Conservation (phyloP, 2,888 invertebrate species). For the Conchocele bisecta region DNA sequence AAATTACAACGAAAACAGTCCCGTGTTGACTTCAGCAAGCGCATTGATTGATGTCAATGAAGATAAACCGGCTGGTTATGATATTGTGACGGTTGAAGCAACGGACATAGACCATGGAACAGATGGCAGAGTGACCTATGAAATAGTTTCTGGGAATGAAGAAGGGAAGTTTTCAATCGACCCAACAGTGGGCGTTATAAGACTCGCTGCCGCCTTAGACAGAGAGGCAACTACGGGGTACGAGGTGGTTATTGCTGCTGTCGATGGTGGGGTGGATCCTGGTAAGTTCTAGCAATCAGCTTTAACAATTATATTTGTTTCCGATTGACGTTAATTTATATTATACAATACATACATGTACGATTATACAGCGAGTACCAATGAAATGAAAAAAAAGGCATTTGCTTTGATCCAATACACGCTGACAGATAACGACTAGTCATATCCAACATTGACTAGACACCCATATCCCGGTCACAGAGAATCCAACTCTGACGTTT, state of each 20-base stretch:
- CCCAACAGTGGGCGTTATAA: conserved; percentile 62
- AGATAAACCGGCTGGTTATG: conserved; percentile 39
- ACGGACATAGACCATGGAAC: conserved; percentile 66
- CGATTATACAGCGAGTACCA: too few species aligned
- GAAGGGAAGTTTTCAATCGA: conserved; percentile 59
- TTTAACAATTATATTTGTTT: too few species aligned
- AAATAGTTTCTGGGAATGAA: conserved; percentile 61
- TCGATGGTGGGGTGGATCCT: conserved; percentile 51
- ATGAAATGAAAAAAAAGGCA: too few species aligned
- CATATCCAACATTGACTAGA: too few species aligned
- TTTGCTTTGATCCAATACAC: too few species aligned
- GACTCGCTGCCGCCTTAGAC: conserved; percentile 60
- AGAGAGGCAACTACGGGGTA: conserved; percentile 58
- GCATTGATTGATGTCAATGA: conserved; percentile 59
- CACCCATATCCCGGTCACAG: too few species aligned
- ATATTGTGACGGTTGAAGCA: conserved; percentile 62
- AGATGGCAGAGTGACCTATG: conserved; percentile 65
- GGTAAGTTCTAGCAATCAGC: too few species aligned
- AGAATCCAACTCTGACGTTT: too few species aligned
- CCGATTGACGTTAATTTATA: too few species aligned
- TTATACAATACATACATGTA: too few species aligned
- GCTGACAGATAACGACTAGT: too few species aligned
- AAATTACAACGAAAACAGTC: conserved; percentile 64
- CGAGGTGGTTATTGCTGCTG: conserved; percentile 57
- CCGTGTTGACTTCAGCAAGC: conserved; percentile 47